These are phyloP conservation scores for Nannospalax galili DNA, from an alignment of 2,113 vertebrate genomes.

Conservation along the genomic window DNA sequence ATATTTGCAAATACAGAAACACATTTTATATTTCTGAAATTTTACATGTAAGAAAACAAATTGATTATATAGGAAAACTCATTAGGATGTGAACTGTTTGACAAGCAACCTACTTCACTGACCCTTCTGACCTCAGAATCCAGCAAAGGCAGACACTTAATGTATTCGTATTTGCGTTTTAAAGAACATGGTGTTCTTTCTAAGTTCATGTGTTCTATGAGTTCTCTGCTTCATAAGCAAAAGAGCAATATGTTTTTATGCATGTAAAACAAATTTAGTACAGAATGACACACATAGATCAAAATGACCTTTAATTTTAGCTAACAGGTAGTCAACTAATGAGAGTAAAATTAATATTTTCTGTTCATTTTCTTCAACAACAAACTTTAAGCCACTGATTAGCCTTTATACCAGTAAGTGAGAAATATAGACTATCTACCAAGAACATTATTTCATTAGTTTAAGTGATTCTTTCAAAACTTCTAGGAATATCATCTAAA, in stretches of 20 bases:
- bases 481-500: not conserved
- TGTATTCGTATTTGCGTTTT: not conserved
- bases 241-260: not conserved
- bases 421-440: not conserved
- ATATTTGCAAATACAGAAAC: not conserved
- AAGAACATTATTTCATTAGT: not conserved
- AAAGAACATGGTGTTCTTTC: not conserved
- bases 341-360: not conserved
- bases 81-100: not conserved
- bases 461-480: not conserved
- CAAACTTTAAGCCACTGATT: not conserved
- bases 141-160: not conserved
- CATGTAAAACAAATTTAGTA: not conserved
- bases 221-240: not conserved
- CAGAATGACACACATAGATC: slow-evolving; percentile 15
- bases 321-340: not conserved
- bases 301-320: not conserved
- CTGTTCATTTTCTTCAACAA: not conserved
- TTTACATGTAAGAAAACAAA: not conserved
- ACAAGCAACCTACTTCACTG: not conserved
- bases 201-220: not conserved
- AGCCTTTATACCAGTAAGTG: not conserved
- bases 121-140: not conserved
- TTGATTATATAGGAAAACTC: not conserved
- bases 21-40: not conserved